phyloP scores from a whole-genome alignment of 2,797 vertebrate genomes.

The Sylvia borin region DNA sequence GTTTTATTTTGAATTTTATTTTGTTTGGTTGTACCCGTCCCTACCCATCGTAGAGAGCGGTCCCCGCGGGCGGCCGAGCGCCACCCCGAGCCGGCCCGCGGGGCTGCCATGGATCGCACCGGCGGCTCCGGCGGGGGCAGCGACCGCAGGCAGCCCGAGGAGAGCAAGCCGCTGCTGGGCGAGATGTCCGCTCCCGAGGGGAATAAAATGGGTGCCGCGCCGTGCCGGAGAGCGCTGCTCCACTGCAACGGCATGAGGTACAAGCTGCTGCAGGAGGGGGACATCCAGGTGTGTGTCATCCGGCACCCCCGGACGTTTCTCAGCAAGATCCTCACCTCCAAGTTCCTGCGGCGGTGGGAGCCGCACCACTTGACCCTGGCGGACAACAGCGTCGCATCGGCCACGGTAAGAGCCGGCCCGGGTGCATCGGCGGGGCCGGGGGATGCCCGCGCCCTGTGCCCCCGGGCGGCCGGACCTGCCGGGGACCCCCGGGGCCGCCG shows the following conservation, averaged over 20 bases:
- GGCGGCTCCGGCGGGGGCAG: slow-evolving; percentile 80
- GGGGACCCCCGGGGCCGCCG: background rate
- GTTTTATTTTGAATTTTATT: background rate
- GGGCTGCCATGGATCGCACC: slow-evolving; percentile 87
- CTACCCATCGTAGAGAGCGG: background rate
- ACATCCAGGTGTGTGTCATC: slow-evolving; percentile 98
- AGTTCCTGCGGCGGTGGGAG: slow-evolving; percentile 95
- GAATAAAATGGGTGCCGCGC: slow-evolving; percentile 85
- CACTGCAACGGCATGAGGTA: slow-evolving; percentile 95
- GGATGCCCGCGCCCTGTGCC: background rate
- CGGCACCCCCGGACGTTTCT: slow-evolving; percentile 97
- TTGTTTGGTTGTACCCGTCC: background rate
- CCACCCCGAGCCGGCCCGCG: background rate
- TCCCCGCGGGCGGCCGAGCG: background rate
- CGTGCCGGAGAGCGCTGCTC: slow-evolving; percentile 86
- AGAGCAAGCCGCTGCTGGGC: slow-evolving; percentile 91
- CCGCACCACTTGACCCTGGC: slow-evolving; percentile 94
- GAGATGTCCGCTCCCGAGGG: slow-evolving; percentile 84
- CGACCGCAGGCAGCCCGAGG: slow-evolving; percentile 90
- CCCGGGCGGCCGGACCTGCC: background rate
- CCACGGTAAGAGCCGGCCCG: slow-evolving; percentile 85
- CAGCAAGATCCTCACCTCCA: slow-evolving; percentile 98
- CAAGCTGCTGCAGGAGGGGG: slow-evolving; percentile 97
- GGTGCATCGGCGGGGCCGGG: background rate
- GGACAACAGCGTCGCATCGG: slow-evolving; percentile 93